Conservation (phyloP, 2,797 vertebrate species). For the Scomberomorus guttatus region DNA sequence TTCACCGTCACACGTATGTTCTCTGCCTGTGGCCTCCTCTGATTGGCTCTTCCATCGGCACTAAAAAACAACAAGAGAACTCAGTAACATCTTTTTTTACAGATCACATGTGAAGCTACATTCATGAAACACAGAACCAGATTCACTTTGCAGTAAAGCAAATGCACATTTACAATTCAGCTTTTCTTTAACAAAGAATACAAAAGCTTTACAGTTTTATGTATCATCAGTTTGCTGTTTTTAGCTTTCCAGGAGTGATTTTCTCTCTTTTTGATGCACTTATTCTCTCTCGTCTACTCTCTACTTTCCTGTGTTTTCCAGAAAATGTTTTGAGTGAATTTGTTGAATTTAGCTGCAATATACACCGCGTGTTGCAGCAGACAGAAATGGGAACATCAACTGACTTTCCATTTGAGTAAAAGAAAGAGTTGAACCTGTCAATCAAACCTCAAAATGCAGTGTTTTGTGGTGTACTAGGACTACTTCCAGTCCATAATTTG, state of each 20-base stretch:
- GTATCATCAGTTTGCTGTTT: no score
- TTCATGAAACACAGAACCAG: neutral
- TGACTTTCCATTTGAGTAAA: neutral
- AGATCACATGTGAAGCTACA: neutral
- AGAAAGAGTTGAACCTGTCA: neutral
- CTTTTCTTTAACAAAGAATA: neutral
- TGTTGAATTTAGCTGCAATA: neutral
- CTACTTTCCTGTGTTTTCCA: neutral
- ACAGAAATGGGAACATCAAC: neutral
- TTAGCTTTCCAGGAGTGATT: neutral
- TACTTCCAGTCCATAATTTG: no score
- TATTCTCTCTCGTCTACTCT: neutral
- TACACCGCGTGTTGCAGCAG: neutral
- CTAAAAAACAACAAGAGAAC: slow-evolving; percentile 49
- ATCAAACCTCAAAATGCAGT: neutral
- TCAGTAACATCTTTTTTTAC: neutral
- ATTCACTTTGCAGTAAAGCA: neutral
- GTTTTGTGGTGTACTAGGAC: neutral
- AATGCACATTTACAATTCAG: neutral
- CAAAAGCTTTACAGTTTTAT: neutral
- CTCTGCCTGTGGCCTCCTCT: slow-evolving; percentile 47
- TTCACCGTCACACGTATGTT: slow-evolving; percentile 48
- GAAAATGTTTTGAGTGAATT: neutral
- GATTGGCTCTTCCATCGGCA: slow-evolving; percentile 40
- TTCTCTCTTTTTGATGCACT: neutral